phyloP scores from a whole-genome alignment of 2,113 vertebrate genomes.

The Centropristis striata region DNA sequence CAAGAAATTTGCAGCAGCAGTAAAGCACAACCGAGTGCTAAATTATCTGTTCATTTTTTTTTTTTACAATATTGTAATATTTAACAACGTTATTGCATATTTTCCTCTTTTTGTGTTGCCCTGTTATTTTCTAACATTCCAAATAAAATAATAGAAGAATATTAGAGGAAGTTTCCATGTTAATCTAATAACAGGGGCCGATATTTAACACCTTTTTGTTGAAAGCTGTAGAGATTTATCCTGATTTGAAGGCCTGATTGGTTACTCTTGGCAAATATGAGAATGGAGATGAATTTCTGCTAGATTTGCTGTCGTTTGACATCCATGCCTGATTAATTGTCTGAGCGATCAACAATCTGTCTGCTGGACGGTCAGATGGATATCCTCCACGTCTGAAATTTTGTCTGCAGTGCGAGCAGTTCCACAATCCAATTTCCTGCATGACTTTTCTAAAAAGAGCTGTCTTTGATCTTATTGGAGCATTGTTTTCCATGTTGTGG shows the following conservation, averaged over 20 bases:
- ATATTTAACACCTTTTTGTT: background rate
- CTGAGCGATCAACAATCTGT: background rate
- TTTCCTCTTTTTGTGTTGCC: too few relatives aligned
- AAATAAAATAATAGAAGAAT: background rate
- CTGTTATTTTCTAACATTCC: too few relatives aligned
- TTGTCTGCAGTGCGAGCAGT: background rate
- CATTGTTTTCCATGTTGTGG: background rate
- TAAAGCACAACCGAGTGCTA: too few relatives aligned
- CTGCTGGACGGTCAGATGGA: background rate
- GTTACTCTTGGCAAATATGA: background rate
- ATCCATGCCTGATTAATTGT: background rate
- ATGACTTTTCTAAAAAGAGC: background rate
- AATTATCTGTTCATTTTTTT: too few relatives aligned
- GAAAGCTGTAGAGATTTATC: too few relatives aligned
- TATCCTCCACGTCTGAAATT: background rate
- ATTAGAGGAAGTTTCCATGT: background rate
- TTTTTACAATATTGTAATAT: too few relatives aligned
- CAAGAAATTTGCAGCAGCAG: too few relatives aligned
- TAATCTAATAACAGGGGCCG: background rate
- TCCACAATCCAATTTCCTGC: background rate
- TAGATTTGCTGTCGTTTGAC: background rate
- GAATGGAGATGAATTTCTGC: background rate
- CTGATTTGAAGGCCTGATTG: background rate
- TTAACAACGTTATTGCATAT: too few relatives aligned
- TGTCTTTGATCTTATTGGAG: background rate